These are phyloP conservation scores for Ardeotis arabs DNA, from an alignment of 2,113 vertebrate species.

Conservation along the genomic window DNA sequence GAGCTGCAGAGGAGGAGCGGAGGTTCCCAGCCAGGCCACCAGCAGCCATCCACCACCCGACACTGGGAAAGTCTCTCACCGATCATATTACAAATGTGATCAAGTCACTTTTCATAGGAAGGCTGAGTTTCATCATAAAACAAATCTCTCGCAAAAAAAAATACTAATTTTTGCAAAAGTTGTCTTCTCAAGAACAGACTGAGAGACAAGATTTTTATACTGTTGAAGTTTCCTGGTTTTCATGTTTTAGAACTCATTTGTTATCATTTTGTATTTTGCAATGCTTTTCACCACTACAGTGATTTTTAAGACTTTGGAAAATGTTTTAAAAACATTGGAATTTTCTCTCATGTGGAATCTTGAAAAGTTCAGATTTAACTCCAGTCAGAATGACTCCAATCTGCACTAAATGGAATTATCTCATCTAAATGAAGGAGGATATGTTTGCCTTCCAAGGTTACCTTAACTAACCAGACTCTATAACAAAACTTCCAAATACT, in stretches of 20 bases:
- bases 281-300: background rate
- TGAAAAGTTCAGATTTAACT: background rate
- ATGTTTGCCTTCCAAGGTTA: background rate
- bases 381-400: background rate
- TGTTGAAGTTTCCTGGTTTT: background rate
- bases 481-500: background rate
- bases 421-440: background rate
- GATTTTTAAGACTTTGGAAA: background rate
- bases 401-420: background rate
- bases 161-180: background rate
- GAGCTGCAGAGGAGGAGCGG: fast-evolving
- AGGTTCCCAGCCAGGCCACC: background rate
- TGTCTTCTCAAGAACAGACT: background rate
- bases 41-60: background rate
- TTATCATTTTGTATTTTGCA: background rate
- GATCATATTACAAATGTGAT: background rate
- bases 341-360: background rate
- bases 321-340: background rate
- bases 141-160: background rate
- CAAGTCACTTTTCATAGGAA: background rate
- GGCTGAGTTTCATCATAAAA: background rate
- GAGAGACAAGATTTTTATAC: background rate
- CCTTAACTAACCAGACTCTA: background rate
- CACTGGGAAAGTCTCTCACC: background rate
- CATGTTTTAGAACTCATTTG: background rate